A percentile compares a stretch with the other conserved stretches of the same genome.
These are phyloP conservation scores for Toxonevra muliebris DNA, from an alignment of 2,888 invertebrate species.

Conservation along the genomic window DNA sequence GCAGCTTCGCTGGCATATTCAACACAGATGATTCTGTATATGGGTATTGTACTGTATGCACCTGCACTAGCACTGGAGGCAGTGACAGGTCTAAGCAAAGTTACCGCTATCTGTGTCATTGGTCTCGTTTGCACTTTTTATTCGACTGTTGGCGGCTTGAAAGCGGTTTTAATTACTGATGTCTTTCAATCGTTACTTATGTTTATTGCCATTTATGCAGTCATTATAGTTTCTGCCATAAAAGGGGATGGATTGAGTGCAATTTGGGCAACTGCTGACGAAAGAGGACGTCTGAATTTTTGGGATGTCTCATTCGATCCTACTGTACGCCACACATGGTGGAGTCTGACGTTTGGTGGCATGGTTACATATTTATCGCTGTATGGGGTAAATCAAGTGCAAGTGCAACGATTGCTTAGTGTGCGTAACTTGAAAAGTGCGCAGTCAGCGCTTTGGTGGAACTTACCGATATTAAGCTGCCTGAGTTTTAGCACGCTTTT, in stretches of 20 bases:
- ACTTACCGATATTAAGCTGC: slow-evolving; percentile 79
- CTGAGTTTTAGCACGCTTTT: slow-evolving; percentile 79
- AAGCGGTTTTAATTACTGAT: slow-evolving; percentile 89
- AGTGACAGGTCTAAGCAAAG: slow-evolving; percentile 78
- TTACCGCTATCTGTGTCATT: slow-evolving; percentile 74
- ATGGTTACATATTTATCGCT: slow-evolving; percentile 81
- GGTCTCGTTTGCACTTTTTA: slow-evolving; percentile 85
- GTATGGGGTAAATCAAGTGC: slow-evolving; percentile 89
- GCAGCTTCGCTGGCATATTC: slow-evolving; percentile 86
- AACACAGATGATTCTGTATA: slow-evolving; percentile 90
- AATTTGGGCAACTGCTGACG: slow-evolving; percentile 77
- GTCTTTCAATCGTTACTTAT: slow-evolving; percentile 85
- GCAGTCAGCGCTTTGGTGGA: slow-evolving; percentile 80
- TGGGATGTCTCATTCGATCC: slow-evolving; percentile 80
- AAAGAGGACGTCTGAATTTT: slow-evolving; percentile 75
- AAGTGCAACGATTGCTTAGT: slow-evolving; percentile 78
- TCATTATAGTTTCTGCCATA: slow-evolving; percentile 77
- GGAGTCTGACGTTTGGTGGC: slow-evolving; percentile 82
- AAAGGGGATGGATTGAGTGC: slow-evolving; percentile 75
- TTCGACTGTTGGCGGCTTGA: slow-evolving; percentile 88
- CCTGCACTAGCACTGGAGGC: slow-evolving; percentile 91
- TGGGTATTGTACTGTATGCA: slow-evolving; percentile 93
- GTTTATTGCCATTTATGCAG: slow-evolving; percentile 83
- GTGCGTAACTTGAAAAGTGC: slow-evolving; percentile 77
- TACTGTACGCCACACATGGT: slow-evolving; percentile 85